Base-by-base conservation (phyloP, 1,140 invertebrate species). In the Eueides isabella region DNA sequence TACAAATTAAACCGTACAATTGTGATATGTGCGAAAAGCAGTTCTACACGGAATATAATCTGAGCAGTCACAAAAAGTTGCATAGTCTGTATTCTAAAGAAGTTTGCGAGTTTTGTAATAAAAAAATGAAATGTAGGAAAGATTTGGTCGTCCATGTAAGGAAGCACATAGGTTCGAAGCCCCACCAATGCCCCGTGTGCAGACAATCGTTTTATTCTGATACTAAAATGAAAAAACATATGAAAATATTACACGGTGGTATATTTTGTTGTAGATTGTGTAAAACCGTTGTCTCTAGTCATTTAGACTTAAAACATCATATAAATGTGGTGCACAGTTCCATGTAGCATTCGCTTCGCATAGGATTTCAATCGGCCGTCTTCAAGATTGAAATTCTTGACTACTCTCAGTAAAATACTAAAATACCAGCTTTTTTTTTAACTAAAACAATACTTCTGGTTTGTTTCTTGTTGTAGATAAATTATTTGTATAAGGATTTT, bases 11-110 rank as follows among this genome's bases (percentile, higher is more conserved):
- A 83, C 90, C 91, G 0, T 92, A 90, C 67, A 80, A 61, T 66
- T 93, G 91, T 74, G 90, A 92, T 55, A 92, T 92, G 89, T 93
- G 90, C 61, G 87, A 91, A 2, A 83, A 74, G 67, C 79, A 87
- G 26, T 92, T 89, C 68, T 92, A 92, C 65, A 88, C 89, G 0
- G 87, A 88, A 66, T 80, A 75, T 6, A 86, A 91, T 80, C 76
- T 92, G 74, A 84, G 65, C 11, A 82, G 82, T 74, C 91, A 92
- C 74, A 91, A 90, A 69, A 85, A 81, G 55, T 71, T 90, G 11
- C 91, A 93, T 38, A 86, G 77, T 79, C 61, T 89, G 14, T 61
- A 30, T 28, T 82, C 81, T 0, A 85, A 83, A 38, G 90, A 93
- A 64, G 79, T 64, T 7, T 93, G 91, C 61, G 74, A 78, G 1